Evolutionary conservation across 2,888 invertebrate genomes (phyloP), one percentile per base, ranked within the genome.

Genomic region (Melieria picta): DNA sequence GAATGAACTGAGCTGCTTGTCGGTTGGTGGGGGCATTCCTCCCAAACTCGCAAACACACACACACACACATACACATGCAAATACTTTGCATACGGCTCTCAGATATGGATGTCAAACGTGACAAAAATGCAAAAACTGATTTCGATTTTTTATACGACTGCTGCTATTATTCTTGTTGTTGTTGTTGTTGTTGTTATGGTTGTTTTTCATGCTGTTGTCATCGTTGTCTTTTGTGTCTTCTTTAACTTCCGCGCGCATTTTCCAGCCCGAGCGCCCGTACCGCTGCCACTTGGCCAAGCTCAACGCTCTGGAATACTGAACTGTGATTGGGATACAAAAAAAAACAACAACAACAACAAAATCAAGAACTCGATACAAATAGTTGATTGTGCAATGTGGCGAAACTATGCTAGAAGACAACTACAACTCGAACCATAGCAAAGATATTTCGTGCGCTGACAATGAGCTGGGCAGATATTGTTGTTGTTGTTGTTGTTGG

Each of bases 31-130:
- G 30, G 30, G 30, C 30, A 30, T 30, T 16, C 55, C 46, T 60
- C 43, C 43, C 16, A 45, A 7, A 62, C 1, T 11, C n/a, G 9
- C 11, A 55, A 55, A 5, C 11, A 30, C 57, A 5, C 57, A 57
- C 9, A 57, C 57, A 57, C 43, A 42, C 9, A 5, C 42, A 42
- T 13, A 42, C 58, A 42, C n/a, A 58, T 58, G 6, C 42, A 58
- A 1, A 30, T 4, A 42, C n/a, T 30, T 30, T 30, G 30, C 13
- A 43, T 62, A 30, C 47, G 47, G 50, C 46, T 66, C 64, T 65
- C 72, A 65, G 72, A 71, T 71, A 79, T 79, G 78, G 80, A 80
- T 79, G 80, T 79, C 80, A 82, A 79, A 82, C 81, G 81, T 81
- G 81, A 80, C 83, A 80, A 78, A 80, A 82, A 79, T 80, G 75